phyloP scores from a whole-genome alignment of 2,888 invertebrate genomes.

The Caenorhabditis panamensis region DNA sequence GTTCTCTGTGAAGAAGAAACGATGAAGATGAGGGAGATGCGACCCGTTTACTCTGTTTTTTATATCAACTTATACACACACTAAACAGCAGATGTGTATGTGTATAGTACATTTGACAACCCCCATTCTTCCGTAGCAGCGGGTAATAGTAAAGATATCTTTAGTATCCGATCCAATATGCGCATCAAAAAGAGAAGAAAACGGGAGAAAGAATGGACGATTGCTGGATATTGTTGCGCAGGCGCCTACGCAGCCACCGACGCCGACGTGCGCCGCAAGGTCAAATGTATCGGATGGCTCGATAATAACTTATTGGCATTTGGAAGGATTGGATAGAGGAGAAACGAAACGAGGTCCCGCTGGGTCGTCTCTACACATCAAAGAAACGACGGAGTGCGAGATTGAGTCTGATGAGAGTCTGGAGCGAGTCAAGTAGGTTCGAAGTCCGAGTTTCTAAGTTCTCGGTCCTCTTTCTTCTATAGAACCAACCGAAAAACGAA shows the following conservation, averaged over 20 bases:
- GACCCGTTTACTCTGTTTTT: slow-evolving; percentile 20
- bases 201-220: slow-evolving; percentile 9
- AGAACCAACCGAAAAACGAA: slow-evolving; percentile 29
- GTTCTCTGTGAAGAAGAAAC: not conserved
- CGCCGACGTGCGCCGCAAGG: slow-evolving; percentile 30
- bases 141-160: slow-evolving; percentile 51
- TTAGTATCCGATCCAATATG: slow-evolving; percentile 18
- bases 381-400: not conserved
- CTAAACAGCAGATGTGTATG: slow-evolving; percentile 4
- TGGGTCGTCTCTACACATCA: slow-evolving; percentile 7
- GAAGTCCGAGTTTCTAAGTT: not conserved
- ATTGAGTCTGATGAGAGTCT: not conserved
- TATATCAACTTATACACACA: slow-evolving; percentile 15
- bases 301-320: slow-evolving; percentile 35
- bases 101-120: slow-evolving; percentile 4
- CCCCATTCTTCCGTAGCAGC: slow-evolving; percentile 6
- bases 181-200: slow-evolving; percentile 20
- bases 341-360: not conserved
- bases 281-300: slow-evolving; percentile 56
- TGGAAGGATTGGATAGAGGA: not conserved
- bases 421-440: slow-evolving; percentile 29
- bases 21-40: not conserved
- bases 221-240: slow-evolving; percentile 3
- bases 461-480: not conserved
- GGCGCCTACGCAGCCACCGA: not conserved